phyloP scores from a whole-genome alignment of 1,140 invertebrate genomes.

The Sipha flava region DNA sequence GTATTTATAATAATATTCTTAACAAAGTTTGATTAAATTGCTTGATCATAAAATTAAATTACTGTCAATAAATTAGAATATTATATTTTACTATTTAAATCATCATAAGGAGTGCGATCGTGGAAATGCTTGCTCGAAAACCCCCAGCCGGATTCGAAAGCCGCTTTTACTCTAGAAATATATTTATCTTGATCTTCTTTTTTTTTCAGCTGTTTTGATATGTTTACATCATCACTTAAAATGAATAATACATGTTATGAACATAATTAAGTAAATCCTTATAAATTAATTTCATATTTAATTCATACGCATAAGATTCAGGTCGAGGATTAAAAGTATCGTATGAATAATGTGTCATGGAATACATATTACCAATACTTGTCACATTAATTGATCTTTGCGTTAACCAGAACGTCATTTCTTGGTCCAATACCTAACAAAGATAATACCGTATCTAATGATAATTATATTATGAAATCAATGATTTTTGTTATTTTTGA shows the following conservation, averaged over 20 bases:
- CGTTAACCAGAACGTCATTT: constrained; percentile 71
- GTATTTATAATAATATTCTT: too few species aligned
- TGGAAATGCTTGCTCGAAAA: constrained; percentile 47
- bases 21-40: too few species aligned
- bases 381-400: constrained; percentile 52
- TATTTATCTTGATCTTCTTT: constrained; percentile 42
- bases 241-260: neutral
- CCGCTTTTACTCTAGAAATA: constrained; percentile 49
- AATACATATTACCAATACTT: constrained; percentile 50
- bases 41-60: too few species aligned
- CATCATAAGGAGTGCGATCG: neutral
- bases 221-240: constrained; percentile 44
- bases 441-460: neutral
- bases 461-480: neutral
- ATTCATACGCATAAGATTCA: constrained; percentile 60
- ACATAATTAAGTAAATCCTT: neutral
- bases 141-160: constrained; percentile 56
- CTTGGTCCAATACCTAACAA: constrained; percentile 61
- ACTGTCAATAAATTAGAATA: too few species aligned
- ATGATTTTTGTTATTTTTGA: too few species aligned
- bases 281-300: neutral
- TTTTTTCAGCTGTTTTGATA: constrained; percentile 38
- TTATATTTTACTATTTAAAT: neutral
- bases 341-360: constrained; percentile 50
- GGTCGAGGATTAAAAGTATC: constrained; percentile 58